These are phyloP conservation scores for Tragelaphus strepsiceros DNA, from an alignment of 2,113 vertebrate species.

Conservation along the genomic window DNA sequence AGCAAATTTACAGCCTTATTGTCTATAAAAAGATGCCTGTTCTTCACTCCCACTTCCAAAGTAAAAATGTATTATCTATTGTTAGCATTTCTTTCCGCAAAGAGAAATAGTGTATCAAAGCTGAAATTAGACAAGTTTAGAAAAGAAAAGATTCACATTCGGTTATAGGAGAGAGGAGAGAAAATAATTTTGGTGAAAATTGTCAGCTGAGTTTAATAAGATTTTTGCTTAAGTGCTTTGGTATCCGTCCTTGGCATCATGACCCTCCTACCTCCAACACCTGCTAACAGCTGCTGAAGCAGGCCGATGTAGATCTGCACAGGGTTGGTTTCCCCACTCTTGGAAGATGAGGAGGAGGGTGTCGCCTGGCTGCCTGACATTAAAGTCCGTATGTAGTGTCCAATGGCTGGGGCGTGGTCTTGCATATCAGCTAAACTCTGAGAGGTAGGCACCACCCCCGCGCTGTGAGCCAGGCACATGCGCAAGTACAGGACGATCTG, in stretches of 20 bases:
- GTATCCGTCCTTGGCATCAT: not conserved
- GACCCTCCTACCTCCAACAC: conserved; percentile 89
- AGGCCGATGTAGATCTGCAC: conserved; percentile 93
- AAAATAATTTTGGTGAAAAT: not conserved
- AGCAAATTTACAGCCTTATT: not conserved
- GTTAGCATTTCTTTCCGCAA: conserved; percentile 40
- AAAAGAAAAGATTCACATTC: not conserved
- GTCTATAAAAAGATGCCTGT: not conserved
- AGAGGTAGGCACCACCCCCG: conserved; percentile 88
- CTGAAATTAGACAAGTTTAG: not conserved
- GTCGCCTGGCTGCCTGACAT: conserved; percentile 81
- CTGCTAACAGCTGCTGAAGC: conserved; percentile 92
- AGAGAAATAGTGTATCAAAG: not conserved
- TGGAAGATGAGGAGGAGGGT: conserved; percentile 79
- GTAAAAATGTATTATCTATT: conserved; percentile 3
- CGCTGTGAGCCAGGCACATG: conserved; percentile 96
- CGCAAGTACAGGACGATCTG: conserved; percentile 96
- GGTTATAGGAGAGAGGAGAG: not conserved
- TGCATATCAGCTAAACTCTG: conserved; percentile 94
- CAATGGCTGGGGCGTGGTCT: conserved; percentile 94
- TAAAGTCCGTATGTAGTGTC: conserved; percentile 89
- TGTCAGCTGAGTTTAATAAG: not conserved
- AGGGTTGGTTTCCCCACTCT: conserved; percentile 88
- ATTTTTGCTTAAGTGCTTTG: not conserved
- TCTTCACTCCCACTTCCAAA: not conserved